A percentile compares a stretch with the other conserved stretches of the same genome.
phyloP scores from a whole-genome alignment of 2,888 invertebrate genomes.

The Rhaphigaster nebulosa region DNA sequence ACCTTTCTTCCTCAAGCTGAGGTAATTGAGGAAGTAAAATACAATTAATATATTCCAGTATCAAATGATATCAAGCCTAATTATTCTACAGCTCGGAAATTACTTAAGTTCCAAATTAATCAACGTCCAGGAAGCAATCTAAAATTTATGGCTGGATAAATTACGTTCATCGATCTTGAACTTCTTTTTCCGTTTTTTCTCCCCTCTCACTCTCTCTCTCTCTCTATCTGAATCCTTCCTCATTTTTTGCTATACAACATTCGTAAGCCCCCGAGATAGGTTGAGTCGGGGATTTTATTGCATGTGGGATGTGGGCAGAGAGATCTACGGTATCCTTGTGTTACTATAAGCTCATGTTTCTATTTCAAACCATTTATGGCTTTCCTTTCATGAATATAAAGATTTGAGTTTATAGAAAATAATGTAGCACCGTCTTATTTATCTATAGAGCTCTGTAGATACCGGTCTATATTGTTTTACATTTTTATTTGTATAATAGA shows the following conservation, averaged over 20 bases:
- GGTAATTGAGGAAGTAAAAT: background rate
- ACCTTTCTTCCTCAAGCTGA: background rate
- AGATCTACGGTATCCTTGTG: background rate
- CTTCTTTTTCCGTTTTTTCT: background rate
- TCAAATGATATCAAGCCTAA: background rate
- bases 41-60: background rate
- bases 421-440: background rate
- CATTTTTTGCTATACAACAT: slow-evolving; percentile 1
- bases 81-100: background rate
- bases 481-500: no score
- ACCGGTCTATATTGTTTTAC: background rate
- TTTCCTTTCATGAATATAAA: background rate
- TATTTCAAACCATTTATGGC: background rate
- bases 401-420: background rate
- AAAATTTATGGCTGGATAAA: background rate
- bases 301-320: background rate
- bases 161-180: background rate
- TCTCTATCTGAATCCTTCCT: background rate
- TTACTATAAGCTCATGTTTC: background rate
- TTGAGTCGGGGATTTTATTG: background rate
- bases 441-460: background rate
- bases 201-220: background rate
- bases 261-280: background rate
- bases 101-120: background rate
- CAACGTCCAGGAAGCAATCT: background rate